Evolutionary conservation across 2,888 invertebrate species (phyloP).

Genomic region (Psylliodes chrysocephalus): DNA sequence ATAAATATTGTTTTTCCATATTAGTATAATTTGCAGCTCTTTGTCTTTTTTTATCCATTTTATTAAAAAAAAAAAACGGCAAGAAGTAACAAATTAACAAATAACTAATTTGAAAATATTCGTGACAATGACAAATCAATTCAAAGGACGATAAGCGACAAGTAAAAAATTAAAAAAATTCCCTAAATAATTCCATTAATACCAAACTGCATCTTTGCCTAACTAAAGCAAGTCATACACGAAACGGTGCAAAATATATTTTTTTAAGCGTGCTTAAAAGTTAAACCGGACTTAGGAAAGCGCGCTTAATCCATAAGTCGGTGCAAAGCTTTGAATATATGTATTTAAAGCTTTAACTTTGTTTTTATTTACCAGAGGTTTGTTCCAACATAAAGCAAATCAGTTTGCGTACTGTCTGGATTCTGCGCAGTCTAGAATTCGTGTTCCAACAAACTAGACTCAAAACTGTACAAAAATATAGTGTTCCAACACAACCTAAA

Average conservation of each 20-base stretch:
- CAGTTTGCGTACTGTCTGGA: too few relatives aligned
- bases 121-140: not conserved
- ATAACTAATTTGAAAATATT: not conserved
- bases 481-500: too few relatives aligned
- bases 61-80: not conserved
- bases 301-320: not conserved
- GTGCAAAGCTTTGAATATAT: too few relatives aligned
- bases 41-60: slow-evolving; percentile 56
- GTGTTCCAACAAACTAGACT: too few relatives aligned
- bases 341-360: too few relatives aligned
- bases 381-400: too few relatives aligned
- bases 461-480: too few relatives aligned
- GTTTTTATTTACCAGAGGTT: too few relatives aligned
- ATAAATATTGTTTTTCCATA: slow-evolving; percentile 1
- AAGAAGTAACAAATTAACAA: not conserved
- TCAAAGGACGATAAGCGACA: not conserved
- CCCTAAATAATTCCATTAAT: not conserved
- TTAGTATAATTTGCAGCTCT: slow-evolving; percentile 40
- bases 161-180: not conserved
- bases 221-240: not conserved
- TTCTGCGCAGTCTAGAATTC: too few relatives aligned
- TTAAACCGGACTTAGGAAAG: not conserved
- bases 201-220: not conserved
- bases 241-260: not conserved
- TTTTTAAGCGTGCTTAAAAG: not conserved